Base-by-base conservation (phyloP, 1,140 invertebrate genomes). In the Orius laevigatus region DNA sequence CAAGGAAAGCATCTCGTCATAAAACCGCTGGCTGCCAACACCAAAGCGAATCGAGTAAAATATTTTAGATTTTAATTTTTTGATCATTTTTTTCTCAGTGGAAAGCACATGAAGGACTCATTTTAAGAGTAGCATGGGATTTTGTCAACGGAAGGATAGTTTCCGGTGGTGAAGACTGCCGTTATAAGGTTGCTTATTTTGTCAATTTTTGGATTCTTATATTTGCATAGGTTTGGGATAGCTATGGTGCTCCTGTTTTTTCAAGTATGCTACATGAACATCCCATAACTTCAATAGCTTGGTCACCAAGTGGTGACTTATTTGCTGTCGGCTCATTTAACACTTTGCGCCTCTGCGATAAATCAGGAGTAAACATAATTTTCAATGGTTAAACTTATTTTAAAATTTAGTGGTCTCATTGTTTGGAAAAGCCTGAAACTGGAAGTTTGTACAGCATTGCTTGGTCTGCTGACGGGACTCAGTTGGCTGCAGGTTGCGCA, bases 391-490 rank as follows among this genome's bases (percentile, higher is more conserved):
- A 8, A 34, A 34, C 36, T 18, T 38, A 20, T 36, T n/a, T n/a
- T n/a, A n/a, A n/a, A n/a, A n/a, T 70, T 46, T 55, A 95, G 87
- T 97, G 93, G 93, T 89, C 90, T 0, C 81, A 95, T 65, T 89
- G 80, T 44, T 67, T 95, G 43, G 83, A 96, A 59, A 81, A 91
- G 65, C 76, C 88, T 41, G 70, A 75, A 53, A 77, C 81, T 51
- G 86, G 94, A 44, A 84, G 90, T 64, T 74, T 96, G 57, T 84
- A 91, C 60, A 76, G 73, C 44, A 68, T 98, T 31, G 71, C 79
- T 33, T 99, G 94, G 94, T 95, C 92, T 4, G 75, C 76, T 48
- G 94, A 98, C 72, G 88, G 91, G 1, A 96, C 92, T 5, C 93
- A 98, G 68, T 67, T 97, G 14, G 89, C 87, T 14, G 88, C 84